Conservation (phyloP, 2,113 vertebrate species). For the Bothrops jararaca region DNA sequence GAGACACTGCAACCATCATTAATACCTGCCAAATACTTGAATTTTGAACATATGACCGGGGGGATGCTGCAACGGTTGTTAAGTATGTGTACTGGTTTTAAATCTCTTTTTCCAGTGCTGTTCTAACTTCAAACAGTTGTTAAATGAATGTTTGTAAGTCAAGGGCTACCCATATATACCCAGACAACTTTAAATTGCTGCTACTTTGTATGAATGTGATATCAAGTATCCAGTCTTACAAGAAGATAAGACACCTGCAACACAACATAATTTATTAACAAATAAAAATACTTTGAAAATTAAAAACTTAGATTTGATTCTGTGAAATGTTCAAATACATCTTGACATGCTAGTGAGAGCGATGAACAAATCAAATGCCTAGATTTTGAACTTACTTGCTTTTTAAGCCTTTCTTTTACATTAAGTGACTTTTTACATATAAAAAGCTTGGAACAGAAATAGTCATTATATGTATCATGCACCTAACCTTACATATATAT, state of each 20-base stretch:
- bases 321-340: background rate
- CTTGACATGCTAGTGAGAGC: background rate
- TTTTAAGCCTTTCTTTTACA: background rate
- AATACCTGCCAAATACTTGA: background rate
- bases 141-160: background rate
- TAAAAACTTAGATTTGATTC: background rate
- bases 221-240: background rate
- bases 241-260: background rate
- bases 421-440: background rate
- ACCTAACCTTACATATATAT: background rate
- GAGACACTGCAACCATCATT: background rate
- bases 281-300: background rate
- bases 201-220: background rate
- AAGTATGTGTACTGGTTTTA: background rate
- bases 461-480: background rate
- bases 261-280: background rate
- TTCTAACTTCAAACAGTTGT: background rate
- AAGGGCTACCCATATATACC: background rate
- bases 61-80: background rate
- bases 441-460: background rate
- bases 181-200: background rate
- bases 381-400: background rate
- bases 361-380: background rate
- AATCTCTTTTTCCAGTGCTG: background rate
- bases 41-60: background rate